Evolutionary conservation across 2,888 invertebrate genomes (phyloP).

Genomic region (Tribolium freemani): DNA sequence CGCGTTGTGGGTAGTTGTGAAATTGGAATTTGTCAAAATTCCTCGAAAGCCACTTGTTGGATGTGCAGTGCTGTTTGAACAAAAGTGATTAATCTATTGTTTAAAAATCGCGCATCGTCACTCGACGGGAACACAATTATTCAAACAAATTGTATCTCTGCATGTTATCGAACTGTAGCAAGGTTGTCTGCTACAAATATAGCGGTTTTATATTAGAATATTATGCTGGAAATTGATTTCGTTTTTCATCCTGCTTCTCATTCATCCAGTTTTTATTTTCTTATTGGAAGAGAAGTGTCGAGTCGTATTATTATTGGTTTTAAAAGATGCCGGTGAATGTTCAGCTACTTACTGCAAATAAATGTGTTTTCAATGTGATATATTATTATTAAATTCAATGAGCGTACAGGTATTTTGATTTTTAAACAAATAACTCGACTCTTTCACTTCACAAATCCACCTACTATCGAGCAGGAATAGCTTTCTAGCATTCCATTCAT

Average conservation of each 20-base stretch:
- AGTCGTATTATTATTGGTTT: constrained; percentile 25
- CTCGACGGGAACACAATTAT: constrained; percentile 26
- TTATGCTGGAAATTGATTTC: constrained; percentile 43
- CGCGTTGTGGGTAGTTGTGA: too few relatives aligned
- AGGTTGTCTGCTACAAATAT: constrained; percentile 42
- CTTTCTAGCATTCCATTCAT: constrained; percentile 61
- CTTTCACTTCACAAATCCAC: constrained; percentile 59
- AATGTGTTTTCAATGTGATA: constrained; percentile 13
- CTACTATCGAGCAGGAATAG: constrained; percentile 60
- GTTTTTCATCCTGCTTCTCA: constrained; percentile 36
- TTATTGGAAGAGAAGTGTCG: constrained; percentile 6
- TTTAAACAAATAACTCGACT: constrained; percentile 52
- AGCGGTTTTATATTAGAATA: constrained; percentile 44
- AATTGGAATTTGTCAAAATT: too few relatives aligned
- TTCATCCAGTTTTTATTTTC: constrained; percentile 30
- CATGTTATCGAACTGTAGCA: constrained; percentile 41
- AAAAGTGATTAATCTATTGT: background rate
- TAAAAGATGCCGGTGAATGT: constrained; percentile 4
- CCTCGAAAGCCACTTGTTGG: too few relatives aligned
- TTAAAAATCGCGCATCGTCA: constrained; percentile 9
- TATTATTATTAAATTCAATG: constrained; percentile 21
- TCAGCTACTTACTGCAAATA: background rate
- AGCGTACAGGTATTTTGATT: constrained; percentile 13
- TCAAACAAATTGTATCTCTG: constrained; percentile 32
- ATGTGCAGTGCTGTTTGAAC: background rate